phyloP scores from a whole-genome alignment of 2,113 vertebrate species.

The Cavia aperea region DNA sequence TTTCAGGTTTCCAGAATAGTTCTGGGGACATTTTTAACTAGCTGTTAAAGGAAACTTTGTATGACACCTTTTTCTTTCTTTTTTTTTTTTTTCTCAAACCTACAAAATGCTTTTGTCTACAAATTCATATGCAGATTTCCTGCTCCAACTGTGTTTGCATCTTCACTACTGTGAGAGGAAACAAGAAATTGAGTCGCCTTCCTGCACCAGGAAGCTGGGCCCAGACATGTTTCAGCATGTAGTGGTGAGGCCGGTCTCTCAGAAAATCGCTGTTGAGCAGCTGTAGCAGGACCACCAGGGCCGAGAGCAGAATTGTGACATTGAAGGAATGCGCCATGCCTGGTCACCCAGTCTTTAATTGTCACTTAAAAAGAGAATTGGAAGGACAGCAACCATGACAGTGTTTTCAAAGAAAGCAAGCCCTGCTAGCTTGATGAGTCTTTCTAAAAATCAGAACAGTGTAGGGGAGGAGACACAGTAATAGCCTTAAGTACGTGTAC shows the following conservation, averaged over 20 bases:
- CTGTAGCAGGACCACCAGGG: background rate
- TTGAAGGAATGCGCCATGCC: background rate
- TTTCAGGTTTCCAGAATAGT: background rate
- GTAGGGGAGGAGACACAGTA: background rate
- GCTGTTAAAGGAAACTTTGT: conserved; percentile 5
- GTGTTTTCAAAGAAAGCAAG: background rate
- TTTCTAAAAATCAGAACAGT: background rate
- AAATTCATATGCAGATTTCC: conserved; percentile 18
- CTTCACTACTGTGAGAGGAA: background rate
- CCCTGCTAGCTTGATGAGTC: background rate
- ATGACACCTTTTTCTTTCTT: background rate
- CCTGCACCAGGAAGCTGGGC: conserved; percentile 11
- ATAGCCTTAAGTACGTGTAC: too few species aligned
- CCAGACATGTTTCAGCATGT: background rate
- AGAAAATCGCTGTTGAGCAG: conserved; percentile 23
- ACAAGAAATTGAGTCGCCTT: conserved; percentile 2
- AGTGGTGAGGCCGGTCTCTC: background rate
- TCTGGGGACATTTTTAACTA: background rate
- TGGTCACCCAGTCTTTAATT: background rate
- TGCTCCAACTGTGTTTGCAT: background rate
- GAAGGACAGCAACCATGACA: background rate
- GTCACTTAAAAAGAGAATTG: background rate
- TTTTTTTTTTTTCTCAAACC: background rate
- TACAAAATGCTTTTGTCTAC: conserved; percentile 31
- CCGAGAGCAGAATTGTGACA: background rate